Percentiles rank a stretch among this genome's conserved stretches.
Evolutionary conservation across 2,888 invertebrate genomes (phyloP).

Genomic region (Cerceris ruficornis): DNA sequence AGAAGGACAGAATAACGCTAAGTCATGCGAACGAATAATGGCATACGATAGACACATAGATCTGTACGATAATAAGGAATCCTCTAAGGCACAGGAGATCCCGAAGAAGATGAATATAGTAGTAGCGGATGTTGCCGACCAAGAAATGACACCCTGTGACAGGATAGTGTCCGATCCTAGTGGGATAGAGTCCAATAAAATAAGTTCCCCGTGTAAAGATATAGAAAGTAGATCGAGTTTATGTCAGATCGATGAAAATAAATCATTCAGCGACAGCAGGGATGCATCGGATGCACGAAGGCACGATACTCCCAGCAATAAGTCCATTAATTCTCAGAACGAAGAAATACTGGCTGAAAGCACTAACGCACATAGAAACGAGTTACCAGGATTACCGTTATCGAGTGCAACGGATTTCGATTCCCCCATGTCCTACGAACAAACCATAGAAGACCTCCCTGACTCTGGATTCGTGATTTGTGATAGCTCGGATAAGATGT

Average conservation of each 20-base stretch:
- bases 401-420: conserved; percentile 77
- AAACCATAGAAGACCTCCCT: conserved; percentile 75
- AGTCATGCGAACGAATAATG: conserved; percentile 71
- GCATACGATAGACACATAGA: conserved; percentile 65
- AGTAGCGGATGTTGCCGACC: conserved; percentile 66
- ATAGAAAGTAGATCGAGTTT: conserved; percentile 54
- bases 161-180: conserved; percentile 66
- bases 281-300: conserved; percentile 49
- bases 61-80: conserved; percentile 54
- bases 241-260: conserved; percentile 46
- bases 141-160: conserved; percentile 76
- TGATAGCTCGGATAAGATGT: conserved; percentile 76
- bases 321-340: conserved; percentile 54
- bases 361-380: conserved; percentile 62
- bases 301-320: conserved; percentile 31
- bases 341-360: conserved; percentile 57
- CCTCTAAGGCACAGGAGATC: conserved; percentile 49
- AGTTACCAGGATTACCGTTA: conserved; percentile 60
- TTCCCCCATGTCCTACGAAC: conserved; percentile 79
- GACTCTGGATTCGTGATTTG: conserved; percentile 77
- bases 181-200: conserved; percentile 50
- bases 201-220: conserved; percentile 59
- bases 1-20: conserved; percentile 65
- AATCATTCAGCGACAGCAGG: conserved; percentile 39
- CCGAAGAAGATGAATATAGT: conserved; percentile 49